Evolutionary conservation across 2,888 invertebrate species (phyloP).

Genomic region (Argyra leucocephala): DNA sequence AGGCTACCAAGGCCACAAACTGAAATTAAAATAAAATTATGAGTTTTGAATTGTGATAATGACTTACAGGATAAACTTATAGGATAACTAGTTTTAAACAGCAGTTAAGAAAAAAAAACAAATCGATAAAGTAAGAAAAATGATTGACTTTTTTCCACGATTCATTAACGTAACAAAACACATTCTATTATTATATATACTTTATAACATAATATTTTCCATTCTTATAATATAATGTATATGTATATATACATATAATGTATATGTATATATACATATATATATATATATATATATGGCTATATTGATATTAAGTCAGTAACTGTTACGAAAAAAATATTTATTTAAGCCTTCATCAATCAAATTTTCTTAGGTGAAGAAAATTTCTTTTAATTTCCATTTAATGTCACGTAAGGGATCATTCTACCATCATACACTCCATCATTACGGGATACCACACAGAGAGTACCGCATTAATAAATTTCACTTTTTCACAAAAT

Average conservation of each 20-base stretch:
- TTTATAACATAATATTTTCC: background rate
- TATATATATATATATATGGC: background rate
- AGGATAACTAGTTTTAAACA: too few relatives aligned
- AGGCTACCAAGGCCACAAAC: too few relatives aligned
- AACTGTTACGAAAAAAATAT: background rate
- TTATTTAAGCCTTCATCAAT: background rate
- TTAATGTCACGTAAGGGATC: conserved; percentile 6
- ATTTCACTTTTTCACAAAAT: background rate
- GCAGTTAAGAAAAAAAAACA: too few relatives aligned
- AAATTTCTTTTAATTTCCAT: conserved; percentile 1
- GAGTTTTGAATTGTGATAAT: too few relatives aligned
- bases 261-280: background rate
- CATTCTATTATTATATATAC: conserved; percentile 1
- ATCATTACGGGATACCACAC: conserved; percentile 1
- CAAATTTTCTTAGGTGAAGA: conserved; percentile 1
- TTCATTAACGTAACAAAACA: conserved; percentile 1
- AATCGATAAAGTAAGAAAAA: background rate
- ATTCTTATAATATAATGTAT: too few relatives aligned
- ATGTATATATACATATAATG: background rate
- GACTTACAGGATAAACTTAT: too few relatives aligned
- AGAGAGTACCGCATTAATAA: background rate
- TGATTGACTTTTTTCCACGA: conserved; percentile 10
- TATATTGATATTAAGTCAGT: too few relatives aligned
- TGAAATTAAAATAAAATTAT: too few relatives aligned
- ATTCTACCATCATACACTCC: conserved; percentile 1